Evolutionary conservation across 2,113 vertebrate species (phyloP).

Genomic region (Alces alces): DNA sequence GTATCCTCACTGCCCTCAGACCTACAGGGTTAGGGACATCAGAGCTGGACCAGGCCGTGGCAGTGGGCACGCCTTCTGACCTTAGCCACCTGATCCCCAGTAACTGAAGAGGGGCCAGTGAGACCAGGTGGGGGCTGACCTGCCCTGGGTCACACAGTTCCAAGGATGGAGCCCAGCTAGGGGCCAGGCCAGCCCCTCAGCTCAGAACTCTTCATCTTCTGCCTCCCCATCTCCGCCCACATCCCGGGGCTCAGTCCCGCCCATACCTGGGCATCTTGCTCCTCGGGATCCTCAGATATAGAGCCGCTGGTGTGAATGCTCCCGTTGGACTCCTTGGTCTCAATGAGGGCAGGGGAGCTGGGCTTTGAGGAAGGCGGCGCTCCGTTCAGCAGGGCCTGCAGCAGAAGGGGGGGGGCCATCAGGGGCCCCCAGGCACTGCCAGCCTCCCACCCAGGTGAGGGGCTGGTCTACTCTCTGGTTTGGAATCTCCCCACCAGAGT

Average conservation of each 20-base stretch:
- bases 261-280: slow-evolving; percentile 84
- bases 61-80: neutral
- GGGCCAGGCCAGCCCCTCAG: neutral
- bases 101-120: neutral
- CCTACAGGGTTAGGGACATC: neutral
- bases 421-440: neutral
- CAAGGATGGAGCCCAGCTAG: neutral
- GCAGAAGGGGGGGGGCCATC: neutral
- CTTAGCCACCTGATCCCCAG: accelerated
- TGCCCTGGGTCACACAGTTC: neutral
- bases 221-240: neutral
- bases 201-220: accelerated
- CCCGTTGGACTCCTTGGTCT: slow-evolving; percentile 86
- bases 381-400: slow-evolving; percentile 51
- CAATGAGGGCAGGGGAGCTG: slow-evolving; percentile 86
- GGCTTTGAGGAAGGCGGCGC: slow-evolving; percentile 83
- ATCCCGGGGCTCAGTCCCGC: neutral
- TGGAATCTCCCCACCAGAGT: neutral
- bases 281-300: slow-evolving; percentile 76
- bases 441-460: neutral
- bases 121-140: neutral
- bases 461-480: neutral
- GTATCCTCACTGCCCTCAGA: neutral
- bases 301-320: slow-evolving; percentile 77
- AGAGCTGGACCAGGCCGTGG: neutral